phyloP scores from a whole-genome alignment of 2,888 invertebrate genomes.

The Drosophila kambysellisi region DNA sequence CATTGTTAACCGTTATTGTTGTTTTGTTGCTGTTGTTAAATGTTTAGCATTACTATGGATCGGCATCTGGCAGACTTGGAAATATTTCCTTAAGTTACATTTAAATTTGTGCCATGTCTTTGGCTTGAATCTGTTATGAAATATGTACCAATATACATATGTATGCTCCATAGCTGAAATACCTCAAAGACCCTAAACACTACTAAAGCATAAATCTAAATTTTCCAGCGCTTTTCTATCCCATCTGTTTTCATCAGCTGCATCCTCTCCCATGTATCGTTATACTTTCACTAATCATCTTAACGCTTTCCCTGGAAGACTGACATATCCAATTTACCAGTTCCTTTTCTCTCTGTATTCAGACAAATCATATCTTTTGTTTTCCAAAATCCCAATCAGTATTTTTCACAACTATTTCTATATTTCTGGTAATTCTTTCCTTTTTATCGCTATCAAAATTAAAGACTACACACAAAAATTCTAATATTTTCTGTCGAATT shows the following conservation, averaged over 20 bases:
- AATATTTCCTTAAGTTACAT: constrained; percentile 51
- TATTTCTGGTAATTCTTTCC: constrained; percentile 18
- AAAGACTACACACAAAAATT: constrained; percentile 67
- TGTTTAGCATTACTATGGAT: constrained; percentile 76
- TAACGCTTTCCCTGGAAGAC: constrained; percentile 51
- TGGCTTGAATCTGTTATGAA: constrained; percentile 67
- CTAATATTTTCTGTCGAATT: constrained; percentile 71
- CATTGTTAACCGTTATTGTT: constrained; percentile 74
- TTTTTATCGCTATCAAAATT: constrained; percentile 29
- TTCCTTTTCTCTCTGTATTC: constrained; percentile 48
- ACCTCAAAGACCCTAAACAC: constrained; percentile 55
- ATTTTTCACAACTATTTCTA: constrained; percentile 42
- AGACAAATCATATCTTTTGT: constrained; percentile 8
- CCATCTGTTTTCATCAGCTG: constrained; percentile 2
- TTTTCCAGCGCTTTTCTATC: constrained; percentile 31
- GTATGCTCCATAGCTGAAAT: constrained; percentile 63
- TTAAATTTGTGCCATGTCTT: constrained; percentile 70
- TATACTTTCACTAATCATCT: constrained; percentile 1
- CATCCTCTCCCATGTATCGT: background rate
- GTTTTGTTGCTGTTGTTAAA: constrained; percentile 79
- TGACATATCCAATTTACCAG: constrained; percentile 53
- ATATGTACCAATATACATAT: constrained; percentile 52
- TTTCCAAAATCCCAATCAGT: constrained; percentile 51
- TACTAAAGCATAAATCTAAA: constrained; percentile 39
- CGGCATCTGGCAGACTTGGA: constrained; percentile 58